Evolutionary conservation across 2,888 invertebrate species (phyloP), one percentile per base, ranked within the genome.

Genomic region (Gastracanthus pulcherrimus): DNA sequence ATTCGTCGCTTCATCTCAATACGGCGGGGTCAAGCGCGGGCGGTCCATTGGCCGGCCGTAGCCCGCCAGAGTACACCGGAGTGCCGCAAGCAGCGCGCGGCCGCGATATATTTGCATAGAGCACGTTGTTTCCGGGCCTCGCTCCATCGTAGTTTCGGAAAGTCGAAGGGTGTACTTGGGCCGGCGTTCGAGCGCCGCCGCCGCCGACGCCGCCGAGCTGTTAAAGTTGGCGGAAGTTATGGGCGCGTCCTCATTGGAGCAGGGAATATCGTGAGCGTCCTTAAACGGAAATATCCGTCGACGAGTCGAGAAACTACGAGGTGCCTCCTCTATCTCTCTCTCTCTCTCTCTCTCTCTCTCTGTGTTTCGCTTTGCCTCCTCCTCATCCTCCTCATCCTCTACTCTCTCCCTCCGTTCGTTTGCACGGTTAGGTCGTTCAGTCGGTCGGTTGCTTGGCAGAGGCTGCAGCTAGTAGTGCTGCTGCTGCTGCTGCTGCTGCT

Each of bases 241-340:
- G 83, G 81, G 81, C 77, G 79, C 76, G 67, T 82, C 77, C 83
- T 85, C 82, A 77, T 85, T 79, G 80, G 81, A 70, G 77, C 76
- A 51, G 80, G 64, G 82, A 80, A 81, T 84, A 82, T 77, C 84
- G 80, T 81, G 79, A 71, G 60, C 80, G 76, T 80, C 83, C 84
- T 85, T 81, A 83, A 84, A 80, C 85, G 84, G 84, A 85, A 86
- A 85, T 85, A 85, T 84, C 81, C 81, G 76, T 82, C 82, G 81
- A 81, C 58, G 83, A 83, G 85, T 83, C 81, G 80, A 82, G 84
- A 80, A 84, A 83, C 77, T 84, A 76, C 67, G 82, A 74, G 77
- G 81, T 64, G 48, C 66, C 48, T 4, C 41, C 74, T 29, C 13
- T 31, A 31, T 79, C 75, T 76, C 74, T 45, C 36, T 31, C 23